Evolutionary conservation across 2,888 invertebrate genomes (phyloP).

Genomic region (Masnerella sp.): DNA sequence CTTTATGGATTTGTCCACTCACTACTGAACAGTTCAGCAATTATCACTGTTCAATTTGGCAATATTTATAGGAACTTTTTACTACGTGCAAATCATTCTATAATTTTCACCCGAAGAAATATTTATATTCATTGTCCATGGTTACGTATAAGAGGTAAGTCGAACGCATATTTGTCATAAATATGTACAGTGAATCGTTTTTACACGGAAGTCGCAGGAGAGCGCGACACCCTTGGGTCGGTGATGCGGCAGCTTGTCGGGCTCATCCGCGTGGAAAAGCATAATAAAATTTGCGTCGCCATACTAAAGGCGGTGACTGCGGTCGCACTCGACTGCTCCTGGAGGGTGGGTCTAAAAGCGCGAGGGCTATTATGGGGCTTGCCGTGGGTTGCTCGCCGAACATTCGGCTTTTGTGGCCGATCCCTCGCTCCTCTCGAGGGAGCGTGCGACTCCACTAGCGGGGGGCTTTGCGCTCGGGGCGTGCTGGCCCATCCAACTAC

Average conservation of each 20-base stretch:
- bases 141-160: slow-evolving; percentile 20
- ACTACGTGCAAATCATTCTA: no score
- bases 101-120: slow-evolving; percentile 2
- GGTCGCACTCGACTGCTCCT: slow-evolving; percentile 67
- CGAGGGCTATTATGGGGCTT: slow-evolving; percentile 75
- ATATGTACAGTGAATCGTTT: slow-evolving; percentile 42
- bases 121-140: slow-evolving; percentile 6
- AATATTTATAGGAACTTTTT: no score
- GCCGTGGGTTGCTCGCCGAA: slow-evolving; percentile 65
- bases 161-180: slow-evolving; percentile 55
- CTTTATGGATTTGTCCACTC: no score
- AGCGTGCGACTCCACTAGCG: slow-evolving; percentile 64
- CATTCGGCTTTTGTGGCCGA: slow-evolving; percentile 51
- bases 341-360: slow-evolving; percentile 63
- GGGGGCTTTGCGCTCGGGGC: slow-evolving; percentile 66
- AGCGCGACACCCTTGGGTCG: slow-evolving; percentile 50
- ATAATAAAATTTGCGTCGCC: slow-evolving; percentile 77
- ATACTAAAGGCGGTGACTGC: slow-evolving; percentile 76
- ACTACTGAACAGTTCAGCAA: no score
- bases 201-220: slow-evolving; percentile 47
- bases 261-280: slow-evolving; percentile 74
- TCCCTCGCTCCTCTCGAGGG: slow-evolving; percentile 56
- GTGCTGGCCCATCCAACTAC: slow-evolving; percentile 53
- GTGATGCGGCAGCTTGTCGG: slow-evolving; percentile 66
- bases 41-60: no score